Evolutionary conservation across 2,888 invertebrate species (phyloP).

Genomic region (Zonitis immaculata): DNA sequence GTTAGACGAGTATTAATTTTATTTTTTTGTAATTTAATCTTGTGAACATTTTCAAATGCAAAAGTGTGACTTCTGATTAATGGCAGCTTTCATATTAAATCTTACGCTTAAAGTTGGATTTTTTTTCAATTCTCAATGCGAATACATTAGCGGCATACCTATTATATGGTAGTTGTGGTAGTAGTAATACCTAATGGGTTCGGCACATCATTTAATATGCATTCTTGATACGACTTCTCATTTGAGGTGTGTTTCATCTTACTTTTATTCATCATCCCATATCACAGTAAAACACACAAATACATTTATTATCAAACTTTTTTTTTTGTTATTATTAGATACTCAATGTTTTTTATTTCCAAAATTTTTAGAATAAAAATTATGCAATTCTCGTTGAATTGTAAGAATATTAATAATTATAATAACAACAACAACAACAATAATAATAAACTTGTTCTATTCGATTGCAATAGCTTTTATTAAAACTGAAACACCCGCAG

Average conservation of each 20-base stretch:
- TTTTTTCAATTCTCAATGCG: not conserved
- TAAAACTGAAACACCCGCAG: conserved; percentile 27
- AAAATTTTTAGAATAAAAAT: no score
- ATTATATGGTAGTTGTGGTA: no score
- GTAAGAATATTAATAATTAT: conserved; percentile 16
- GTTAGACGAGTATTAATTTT: not conserved
- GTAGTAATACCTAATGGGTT: conserved; percentile 13
- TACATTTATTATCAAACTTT: no score
- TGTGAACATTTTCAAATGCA: not conserved
- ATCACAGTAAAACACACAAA: no score
- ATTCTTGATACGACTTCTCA: conserved; percentile 4
- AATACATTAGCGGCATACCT: not conserved
- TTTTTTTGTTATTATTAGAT: no score
- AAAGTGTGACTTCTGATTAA: not conserved
- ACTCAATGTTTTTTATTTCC: no score
- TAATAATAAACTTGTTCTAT: conserved; percentile 22
- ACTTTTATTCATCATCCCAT: no score
- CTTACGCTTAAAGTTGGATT: not conserved
- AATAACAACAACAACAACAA: no score
- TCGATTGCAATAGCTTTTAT: conserved; percentile 11
- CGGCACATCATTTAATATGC: conserved; percentile 9
- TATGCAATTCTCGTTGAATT: conserved; percentile 17
- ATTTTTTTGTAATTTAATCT: not conserved
- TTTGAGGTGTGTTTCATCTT: conserved; percentile 10
- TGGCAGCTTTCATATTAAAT: not conserved